These are phyloP conservation scores for Eriocheir sinensis DNA, from an alignment of 1,140 invertebrate genomes.

Conservation along the genomic window DNA sequence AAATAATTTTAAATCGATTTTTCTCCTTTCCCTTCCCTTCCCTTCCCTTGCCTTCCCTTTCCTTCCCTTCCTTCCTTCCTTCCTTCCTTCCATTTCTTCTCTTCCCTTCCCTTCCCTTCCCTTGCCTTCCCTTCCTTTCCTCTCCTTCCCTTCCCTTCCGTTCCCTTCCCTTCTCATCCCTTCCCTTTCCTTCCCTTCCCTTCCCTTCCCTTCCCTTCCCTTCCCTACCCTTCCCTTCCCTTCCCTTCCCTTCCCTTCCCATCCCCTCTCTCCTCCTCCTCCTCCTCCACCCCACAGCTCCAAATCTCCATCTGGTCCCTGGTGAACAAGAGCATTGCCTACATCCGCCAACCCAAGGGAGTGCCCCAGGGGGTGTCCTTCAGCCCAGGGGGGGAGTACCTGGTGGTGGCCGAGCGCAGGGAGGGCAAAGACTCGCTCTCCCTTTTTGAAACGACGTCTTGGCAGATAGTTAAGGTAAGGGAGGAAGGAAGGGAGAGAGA, in stretches of 20 bases:
- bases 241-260: no score
- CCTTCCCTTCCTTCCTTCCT: background rate
- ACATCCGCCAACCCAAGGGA: constrained; percentile 83
- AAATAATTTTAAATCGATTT: no score
- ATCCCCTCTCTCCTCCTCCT: no score
- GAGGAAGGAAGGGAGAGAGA: no score
- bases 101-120: background rate
- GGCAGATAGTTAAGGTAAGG: constrained; percentile 83
- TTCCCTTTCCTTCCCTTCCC: background rate
- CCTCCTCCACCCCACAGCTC: constrained; percentile 81
- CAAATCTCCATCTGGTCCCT: constrained; percentile 84
- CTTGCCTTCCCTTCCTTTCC: background rate
- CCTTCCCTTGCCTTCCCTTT: background rate
- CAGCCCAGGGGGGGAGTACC: constrained; percentile 82
- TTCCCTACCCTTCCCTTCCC: no score
- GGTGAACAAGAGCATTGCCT: constrained; percentile 82
- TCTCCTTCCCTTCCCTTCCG: background rate
- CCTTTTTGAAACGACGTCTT: constrained; percentile 82
- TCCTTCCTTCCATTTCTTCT: background rate
- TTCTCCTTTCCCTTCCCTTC: no score
- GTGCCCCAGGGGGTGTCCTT: constrained; percentile 81
- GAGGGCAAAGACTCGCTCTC: constrained; percentile 83
- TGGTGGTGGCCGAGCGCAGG: constrained; percentile 83
- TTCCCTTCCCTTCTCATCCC: background rate
- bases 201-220: background rate